A percentile compares a stretch with the other conserved stretches of the same genome.
Conservation (phyloP, 2,113 vertebrate species). For the Oreochromis tanganicae region DNA sequence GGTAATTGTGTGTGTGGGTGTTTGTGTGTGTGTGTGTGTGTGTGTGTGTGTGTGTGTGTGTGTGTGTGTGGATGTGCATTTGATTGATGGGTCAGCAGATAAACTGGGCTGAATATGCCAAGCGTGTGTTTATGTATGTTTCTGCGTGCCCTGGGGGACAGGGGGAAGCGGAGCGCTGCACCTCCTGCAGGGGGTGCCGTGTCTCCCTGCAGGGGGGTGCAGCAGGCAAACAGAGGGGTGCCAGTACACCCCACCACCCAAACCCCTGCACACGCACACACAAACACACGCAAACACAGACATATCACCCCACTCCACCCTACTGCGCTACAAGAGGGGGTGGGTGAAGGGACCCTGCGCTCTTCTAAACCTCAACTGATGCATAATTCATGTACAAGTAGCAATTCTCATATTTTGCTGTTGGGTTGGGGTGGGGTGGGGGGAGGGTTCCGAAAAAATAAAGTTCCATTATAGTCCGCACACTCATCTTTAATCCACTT, state of each 20-base stretch:
- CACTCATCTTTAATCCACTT: slow-evolving; percentile 41
- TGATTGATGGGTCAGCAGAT: slow-evolving; percentile 66
- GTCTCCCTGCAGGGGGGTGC: slow-evolving; percentile 66
- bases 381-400: slow-evolving; percentile 98
- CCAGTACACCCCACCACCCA: slow-evolving; percentile 68
- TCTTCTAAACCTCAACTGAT: slow-evolving; percentile 89
- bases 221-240: slow-evolving; percentile 73
- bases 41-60: neutral
- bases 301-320: slow-evolving; percentile 55
- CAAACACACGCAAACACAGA: slow-evolving; percentile 39
- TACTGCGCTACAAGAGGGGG: slow-evolving; percentile 75
- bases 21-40: neutral
- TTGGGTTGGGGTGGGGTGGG: neutral
- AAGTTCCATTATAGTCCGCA: slow-evolving; percentile 20
- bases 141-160: slow-evolving; percentile 68
- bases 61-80: neutral
- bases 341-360: slow-evolving; percentile 61
- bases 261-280: slow-evolving; percentile 49
- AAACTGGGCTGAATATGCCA: slow-evolving; percentile 26
- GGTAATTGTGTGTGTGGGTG: neutral
- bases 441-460: slow-evolving; percentile 19
- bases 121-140: slow-evolving; percentile 33
- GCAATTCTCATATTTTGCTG: slow-evolving; percentile 96
- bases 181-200: slow-evolving; percentile 77
- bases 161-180: slow-evolving; percentile 79